Evolutionary conservation across 1,140 invertebrate species (phyloP).

Genomic region (Cydia splendana): DNA sequence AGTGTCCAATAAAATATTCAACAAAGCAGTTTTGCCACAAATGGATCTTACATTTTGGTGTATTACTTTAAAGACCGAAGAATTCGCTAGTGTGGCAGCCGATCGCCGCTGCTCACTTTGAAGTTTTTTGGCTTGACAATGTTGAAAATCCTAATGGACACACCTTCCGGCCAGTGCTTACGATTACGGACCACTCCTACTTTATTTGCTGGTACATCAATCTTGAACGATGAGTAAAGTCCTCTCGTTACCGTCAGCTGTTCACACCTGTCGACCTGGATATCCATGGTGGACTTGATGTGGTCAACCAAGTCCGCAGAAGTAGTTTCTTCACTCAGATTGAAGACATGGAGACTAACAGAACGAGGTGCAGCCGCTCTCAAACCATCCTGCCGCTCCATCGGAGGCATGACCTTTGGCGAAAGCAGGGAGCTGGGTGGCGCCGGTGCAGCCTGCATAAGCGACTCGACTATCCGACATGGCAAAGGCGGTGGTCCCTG

Average conservation of each 20-base stretch:
- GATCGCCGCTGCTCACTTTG: background rate
- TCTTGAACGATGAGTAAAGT: background rate
- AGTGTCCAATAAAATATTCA: background rate
- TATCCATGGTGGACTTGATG: background rate
- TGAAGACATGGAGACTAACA: constrained; percentile 23
- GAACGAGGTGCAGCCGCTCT: constrained; percentile 14
- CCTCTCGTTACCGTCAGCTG: background rate
- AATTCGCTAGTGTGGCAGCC: background rate
- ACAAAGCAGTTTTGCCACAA: background rate
- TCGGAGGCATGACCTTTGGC: too few relatives aligned
- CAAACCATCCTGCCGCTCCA: too few relatives aligned
- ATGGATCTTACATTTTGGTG: constrained; percentile 1
- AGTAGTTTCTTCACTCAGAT: background rate
- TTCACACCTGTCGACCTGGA: background rate
- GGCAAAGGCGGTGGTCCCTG: background rate
- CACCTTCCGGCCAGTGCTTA: background rate
- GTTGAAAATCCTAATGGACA: background rate
- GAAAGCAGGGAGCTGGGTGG: too few relatives aligned
- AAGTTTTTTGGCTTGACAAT: background rate
- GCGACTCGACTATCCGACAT: background rate
- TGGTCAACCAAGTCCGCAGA: background rate
- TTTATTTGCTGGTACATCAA: constrained; percentile 2
- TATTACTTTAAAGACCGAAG: background rate
- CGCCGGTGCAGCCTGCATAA: too few relatives aligned
- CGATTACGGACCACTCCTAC: background rate